Percentiles rank a stretch among this genome's conserved stretches.
phyloP scores from a whole-genome alignment of 2,888 invertebrate species.

The Timandra comae region DNA sequence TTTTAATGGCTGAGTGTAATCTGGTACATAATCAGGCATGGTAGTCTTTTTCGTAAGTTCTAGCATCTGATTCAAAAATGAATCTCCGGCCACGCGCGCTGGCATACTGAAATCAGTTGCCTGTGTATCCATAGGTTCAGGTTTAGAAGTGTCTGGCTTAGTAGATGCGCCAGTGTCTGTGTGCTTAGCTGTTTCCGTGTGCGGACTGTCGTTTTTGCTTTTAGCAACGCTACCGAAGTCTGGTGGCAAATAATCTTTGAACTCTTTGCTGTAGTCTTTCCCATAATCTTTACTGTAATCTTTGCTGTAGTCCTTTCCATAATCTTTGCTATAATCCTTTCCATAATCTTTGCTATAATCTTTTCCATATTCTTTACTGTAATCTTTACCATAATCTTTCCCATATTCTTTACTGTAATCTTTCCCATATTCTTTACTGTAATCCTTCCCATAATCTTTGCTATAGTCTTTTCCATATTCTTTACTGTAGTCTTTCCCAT shows the following conservation, averaged over 20 bases:
- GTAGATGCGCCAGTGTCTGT: conserved; percentile 61
- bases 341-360: conserved; percentile 8
- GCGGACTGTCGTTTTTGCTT: conserved; percentile 62
- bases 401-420: conserved; percentile 8
- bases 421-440: conserved; percentile 14
- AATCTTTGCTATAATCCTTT: conserved; percentile 20
- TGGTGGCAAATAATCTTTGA: conserved; percentile 70
- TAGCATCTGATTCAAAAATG: conserved; percentile 72
- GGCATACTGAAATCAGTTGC: conserved; percentile 69
- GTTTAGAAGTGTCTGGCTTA: conserved; percentile 68
- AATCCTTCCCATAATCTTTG: conserved; percentile 12
- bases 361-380: conserved; percentile 16
- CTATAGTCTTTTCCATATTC: conserved; percentile 18
- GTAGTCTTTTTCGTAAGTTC: conserved; percentile 73
- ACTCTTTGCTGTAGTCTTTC: conserved; percentile 32
- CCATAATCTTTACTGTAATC: conserved; percentile 18
- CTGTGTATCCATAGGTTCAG: conserved; percentile 46
- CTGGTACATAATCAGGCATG: conserved; percentile 66
- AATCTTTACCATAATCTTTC: conserved; percentile 16
- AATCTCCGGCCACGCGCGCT: conserved; percentile 60
- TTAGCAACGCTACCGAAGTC: conserved; percentile 74
- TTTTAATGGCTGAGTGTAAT: conserved; percentile 76
- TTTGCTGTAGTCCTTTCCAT: conserved; percentile 13
- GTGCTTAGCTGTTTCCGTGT: conserved; percentile 57
- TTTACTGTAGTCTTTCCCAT: conserved; percentile 17